Conservation (phyloP, 2,797 vertebrate genomes). For the Pachyuromys duprasi region DNA sequence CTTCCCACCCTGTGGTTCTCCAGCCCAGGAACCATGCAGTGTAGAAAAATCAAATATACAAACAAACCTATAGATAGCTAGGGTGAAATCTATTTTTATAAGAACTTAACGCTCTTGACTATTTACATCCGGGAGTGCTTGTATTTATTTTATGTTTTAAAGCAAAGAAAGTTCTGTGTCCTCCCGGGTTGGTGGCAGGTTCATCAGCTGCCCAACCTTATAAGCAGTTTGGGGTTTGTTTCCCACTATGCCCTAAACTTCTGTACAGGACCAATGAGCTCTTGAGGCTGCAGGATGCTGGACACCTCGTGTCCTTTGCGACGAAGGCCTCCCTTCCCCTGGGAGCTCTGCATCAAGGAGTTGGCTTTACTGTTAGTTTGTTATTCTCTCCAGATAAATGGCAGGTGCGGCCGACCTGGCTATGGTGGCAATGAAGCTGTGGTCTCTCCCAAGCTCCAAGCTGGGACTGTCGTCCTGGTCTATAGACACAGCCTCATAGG, state of each 20-base stretch:
- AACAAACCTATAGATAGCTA: conserved; percentile 89
- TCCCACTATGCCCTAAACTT: conserved; percentile 14
- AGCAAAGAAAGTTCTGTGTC: conserved; percentile 84
- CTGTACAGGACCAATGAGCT: conserved; percentile 40
- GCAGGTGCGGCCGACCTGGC: conserved; percentile 89
- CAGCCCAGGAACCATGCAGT: conserved; percentile 89
- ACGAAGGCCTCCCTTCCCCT: conserved; percentile 22
- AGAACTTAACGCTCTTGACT: conserved; percentile 87
- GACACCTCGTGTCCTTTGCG: conserved; percentile 32
- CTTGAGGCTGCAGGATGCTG: neutral
- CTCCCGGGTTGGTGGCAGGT: conserved; percentile 66
- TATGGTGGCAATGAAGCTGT: conserved; percentile 90
- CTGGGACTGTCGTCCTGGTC: conserved; percentile 83
- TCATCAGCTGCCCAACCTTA: neutral
- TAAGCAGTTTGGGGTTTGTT: conserved; percentile 46
- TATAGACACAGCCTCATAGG: conserved; percentile 88
- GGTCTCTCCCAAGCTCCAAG: conserved; percentile 88
- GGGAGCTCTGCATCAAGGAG: conserved; percentile 21
- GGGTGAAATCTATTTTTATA: conserved; percentile 88
- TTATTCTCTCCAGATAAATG: conserved; percentile 91
- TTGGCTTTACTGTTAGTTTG: conserved; percentile 81
- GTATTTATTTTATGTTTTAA: conserved; percentile 82
- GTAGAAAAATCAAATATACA: conserved; percentile 91
- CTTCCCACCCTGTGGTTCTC: conserved; percentile 85
- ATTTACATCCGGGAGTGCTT: conserved; percentile 88